Base-by-base conservation (phyloP, 2,113 vertebrate genomes). In the Alaudala cheleensis region DNA sequence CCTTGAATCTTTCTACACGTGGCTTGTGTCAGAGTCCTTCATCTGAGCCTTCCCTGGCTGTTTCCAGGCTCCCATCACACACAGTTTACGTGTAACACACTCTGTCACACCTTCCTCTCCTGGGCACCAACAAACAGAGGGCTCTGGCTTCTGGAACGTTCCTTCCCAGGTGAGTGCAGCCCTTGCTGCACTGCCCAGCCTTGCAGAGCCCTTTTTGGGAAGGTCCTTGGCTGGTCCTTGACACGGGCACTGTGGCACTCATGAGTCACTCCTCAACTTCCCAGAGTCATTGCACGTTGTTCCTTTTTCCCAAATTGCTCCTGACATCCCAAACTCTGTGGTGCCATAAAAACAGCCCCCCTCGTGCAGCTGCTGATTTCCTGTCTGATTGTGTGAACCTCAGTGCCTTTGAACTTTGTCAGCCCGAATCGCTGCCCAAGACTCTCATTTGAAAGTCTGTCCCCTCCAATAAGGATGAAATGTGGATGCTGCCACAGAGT, bases 1-100 rank as follows among this genome's bases (percentile, higher is more conserved):
- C 17, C n/a, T 12, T 5, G 53, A 24, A 16, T 50, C 6, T 11
- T 17, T 58, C 3, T 5, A 4, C 1, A 1, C 28, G 3, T n/a
- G 0, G 0, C 6, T 54, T 4, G 15, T 80, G 70, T 60, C 49
- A 0, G 0, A 66, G 21, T 17, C 22, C 26, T 84, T 70, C 1
- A 15, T 22, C 64, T 65, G 31, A 1, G 23, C 40, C 37, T 19
- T 25, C 24, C 13, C 33, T 5, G 37, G 44, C 22, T 34, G 64
- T 29, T 73, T 10, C 5, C 69, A n/a, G 42, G 54, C 58, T 80
- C n/a, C 29, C 34, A 40, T 13, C 16, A 1, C 0, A 1, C 2
- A 3, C 17, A 1, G 5, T 40, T 29, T 1, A 2, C 29, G 44
- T 15, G 31, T 28, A 5, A 19, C 26, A 28, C 12, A 3, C 18